These are phyloP conservation scores for Antheraea assamensis DNA, from an alignment of 2,888 invertebrate genomes.

Conservation along the genomic window DNA sequence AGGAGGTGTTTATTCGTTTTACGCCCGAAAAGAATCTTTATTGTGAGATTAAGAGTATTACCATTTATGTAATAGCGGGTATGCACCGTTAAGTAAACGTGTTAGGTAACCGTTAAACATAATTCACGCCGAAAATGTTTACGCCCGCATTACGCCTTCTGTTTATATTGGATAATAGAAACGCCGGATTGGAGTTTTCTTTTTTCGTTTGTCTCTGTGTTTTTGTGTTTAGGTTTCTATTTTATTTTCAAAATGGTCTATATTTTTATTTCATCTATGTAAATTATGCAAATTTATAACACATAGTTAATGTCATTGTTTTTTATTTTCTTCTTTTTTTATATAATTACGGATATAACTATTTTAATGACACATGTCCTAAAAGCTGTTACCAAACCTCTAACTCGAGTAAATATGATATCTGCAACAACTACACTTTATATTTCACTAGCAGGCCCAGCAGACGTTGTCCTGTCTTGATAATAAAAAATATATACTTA, in stretches of 20 bases:
- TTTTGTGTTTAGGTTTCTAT: background rate
- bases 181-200: background rate
- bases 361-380: too few relatives aligned
- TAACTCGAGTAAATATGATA: background rate
- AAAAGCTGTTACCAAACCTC: background rate
- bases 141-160: slow-evolving; percentile 19
- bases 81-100: slow-evolving; percentile 14
- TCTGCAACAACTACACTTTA: background rate
- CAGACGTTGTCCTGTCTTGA: too few relatives aligned
- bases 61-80: slow-evolving; percentile 12
- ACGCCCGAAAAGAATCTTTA: slow-evolving; percentile 4
- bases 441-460: too few relatives aligned
- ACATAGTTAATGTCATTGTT: too few relatives aligned
- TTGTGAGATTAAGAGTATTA: slow-evolving; percentile 4
- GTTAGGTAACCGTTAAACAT: slow-evolving; percentile 25
- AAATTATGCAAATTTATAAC: too few relatives aligned
- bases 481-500: too few relatives aligned
- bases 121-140: slow-evolving; percentile 26
- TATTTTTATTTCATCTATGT: too few relatives aligned
- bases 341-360: too few relatives aligned
- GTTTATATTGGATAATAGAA: background rate
- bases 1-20: slow-evolving; percentile 10
- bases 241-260: background rate
- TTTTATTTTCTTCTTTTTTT: too few relatives aligned
- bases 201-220: background rate